Evolutionary conservation across 1,140 invertebrate species (phyloP).

Genomic region (Drosophila setifemur): DNA sequence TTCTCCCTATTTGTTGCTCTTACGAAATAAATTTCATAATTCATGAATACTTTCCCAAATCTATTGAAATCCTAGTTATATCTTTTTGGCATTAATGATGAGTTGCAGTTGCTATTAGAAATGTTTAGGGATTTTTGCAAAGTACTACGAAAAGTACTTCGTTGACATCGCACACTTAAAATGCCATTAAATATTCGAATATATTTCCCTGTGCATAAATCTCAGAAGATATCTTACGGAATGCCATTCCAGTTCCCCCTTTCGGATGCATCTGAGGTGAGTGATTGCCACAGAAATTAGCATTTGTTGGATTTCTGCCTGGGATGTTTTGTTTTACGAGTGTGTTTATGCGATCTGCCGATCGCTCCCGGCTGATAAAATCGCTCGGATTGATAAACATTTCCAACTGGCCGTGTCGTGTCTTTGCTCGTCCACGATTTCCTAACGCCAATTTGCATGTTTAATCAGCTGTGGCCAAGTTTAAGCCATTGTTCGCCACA

Average conservation of each 20-base stretch:
- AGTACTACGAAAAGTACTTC: no score
- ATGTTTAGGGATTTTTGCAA: no score
- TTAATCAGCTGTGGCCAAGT: slow-evolving; percentile 71
- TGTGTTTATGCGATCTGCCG: slow-evolving; percentile 37
- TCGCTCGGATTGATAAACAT: slow-evolving; percentile 66
- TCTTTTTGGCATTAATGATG: no score
- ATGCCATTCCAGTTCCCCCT: neutral
- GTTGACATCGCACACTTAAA: no score
- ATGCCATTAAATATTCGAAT: no score
- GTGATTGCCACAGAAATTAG: slow-evolving; percentile 56
- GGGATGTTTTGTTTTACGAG: slow-evolving; percentile 20
- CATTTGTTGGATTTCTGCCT: slow-evolving; percentile 46
- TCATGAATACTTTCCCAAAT: no score
- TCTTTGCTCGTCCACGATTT: slow-evolving; percentile 68
- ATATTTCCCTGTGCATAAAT: neutral
- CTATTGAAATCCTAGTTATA: no score
- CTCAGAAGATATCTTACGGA: neutral
- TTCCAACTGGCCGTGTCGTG: slow-evolving; percentile 64
- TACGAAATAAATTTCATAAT: no score
- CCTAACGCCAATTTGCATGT: slow-evolving; percentile 68
- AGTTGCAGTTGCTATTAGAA: no score
- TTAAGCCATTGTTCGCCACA: slow-evolving; percentile 64
- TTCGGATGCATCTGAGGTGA: slow-evolving; percentile 1
- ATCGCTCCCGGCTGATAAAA: slow-evolving; percentile 61
- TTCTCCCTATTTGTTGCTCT: no score